These are phyloP conservation scores for Bothrops jararaca DNA, from an alignment of 2,113 vertebrate genomes.

Conservation along the genomic window DNA sequence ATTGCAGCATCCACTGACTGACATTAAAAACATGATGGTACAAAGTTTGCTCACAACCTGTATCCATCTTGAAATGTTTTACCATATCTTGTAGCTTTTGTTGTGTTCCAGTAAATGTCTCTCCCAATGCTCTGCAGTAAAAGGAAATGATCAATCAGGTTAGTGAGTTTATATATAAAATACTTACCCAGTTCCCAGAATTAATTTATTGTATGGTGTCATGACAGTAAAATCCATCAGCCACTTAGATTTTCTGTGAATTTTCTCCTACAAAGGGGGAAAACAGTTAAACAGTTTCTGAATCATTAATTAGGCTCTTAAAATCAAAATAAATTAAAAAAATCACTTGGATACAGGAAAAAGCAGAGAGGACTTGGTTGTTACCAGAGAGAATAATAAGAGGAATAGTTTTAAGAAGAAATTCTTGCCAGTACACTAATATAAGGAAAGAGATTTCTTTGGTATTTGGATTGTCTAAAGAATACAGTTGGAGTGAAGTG, in stretches of 20 bases:
- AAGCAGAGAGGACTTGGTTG: neutral
- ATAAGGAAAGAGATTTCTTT: neutral
- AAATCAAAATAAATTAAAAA: neutral
- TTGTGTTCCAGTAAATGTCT: neutral
- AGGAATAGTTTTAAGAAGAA: neutral
- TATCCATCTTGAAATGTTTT: neutral
- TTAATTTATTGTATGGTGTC: constrained; percentile 70
- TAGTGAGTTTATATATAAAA: neutral
- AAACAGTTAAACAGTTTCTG: neutral
- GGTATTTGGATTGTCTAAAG: neutral
- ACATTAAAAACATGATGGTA: neutral
- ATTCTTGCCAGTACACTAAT: neutral
- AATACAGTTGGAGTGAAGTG: neutral
- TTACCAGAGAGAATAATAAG: neutral
- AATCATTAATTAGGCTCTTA: accelerated
- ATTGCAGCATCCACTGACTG: neutral
- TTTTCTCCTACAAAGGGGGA: constrained; percentile 54
- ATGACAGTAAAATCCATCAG: constrained; percentile 70
- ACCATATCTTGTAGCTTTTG: neutral
- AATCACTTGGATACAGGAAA: constrained; percentile 48
- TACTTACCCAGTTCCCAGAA: constrained; percentile 68
- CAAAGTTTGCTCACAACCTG: neutral
- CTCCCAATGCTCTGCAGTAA: neutral
- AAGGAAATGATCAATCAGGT: neutral
- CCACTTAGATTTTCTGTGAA: constrained; percentile 65